phyloP scores from a whole-genome alignment of 2,888 invertebrate species.

The Clusia tigrina region DNA sequence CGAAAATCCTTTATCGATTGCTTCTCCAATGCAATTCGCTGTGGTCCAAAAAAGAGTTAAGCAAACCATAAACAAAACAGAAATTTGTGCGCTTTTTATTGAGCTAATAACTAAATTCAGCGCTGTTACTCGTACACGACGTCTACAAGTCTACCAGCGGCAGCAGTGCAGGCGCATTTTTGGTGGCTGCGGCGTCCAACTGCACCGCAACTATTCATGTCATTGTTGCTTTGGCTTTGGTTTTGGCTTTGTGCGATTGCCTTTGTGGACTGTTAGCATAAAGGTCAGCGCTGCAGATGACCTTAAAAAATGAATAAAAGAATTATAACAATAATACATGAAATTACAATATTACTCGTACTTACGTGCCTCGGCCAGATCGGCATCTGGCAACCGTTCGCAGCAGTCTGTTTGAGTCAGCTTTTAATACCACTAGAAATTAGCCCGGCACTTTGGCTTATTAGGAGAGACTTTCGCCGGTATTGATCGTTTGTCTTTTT shows the following conservation, averaged over 20 bases:
- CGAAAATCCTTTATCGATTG: conserved; percentile 4
- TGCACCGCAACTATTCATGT: too few species aligned
- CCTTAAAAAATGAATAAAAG: conserved; percentile 17
- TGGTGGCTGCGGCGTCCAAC: too few species aligned
- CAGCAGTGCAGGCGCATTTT: background rate
- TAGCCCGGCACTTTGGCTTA: background rate
- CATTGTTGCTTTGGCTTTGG: background rate
- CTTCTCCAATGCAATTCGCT: conserved; percentile 32
- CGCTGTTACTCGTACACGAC: conserved; percentile 1
- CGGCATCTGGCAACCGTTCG: background rate
- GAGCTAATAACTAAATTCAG: conserved; percentile 10
- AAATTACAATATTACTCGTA: background rate
- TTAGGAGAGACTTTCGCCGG: too few species aligned
- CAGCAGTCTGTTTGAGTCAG: background rate
- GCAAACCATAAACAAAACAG: conserved; percentile 23
- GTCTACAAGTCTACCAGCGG: conserved; percentile 1
- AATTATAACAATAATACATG: background rate
- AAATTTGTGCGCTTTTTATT: background rate
- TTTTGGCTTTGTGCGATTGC: conserved; percentile 6
- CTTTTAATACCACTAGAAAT: too few species aligned
- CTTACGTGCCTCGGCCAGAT: too few species aligned
- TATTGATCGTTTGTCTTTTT: too few species aligned
- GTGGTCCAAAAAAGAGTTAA: conserved; percentile 4
- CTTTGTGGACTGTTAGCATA: conserved; percentile 11
- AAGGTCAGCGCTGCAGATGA: conserved; percentile 18